Conservation (phyloP, 2,888 invertebrate species). For the Parnassius mnemosyne region DNA sequence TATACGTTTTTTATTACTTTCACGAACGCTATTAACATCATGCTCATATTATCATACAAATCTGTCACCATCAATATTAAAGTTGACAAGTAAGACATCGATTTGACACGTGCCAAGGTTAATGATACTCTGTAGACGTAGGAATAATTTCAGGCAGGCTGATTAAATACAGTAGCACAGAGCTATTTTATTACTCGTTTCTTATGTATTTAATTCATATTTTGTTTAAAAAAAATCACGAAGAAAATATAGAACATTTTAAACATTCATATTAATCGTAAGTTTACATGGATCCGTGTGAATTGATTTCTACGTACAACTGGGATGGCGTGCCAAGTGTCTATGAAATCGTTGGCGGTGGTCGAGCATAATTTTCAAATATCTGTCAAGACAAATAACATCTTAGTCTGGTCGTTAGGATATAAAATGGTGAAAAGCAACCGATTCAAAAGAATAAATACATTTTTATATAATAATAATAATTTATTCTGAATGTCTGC, state of each 20-base stretch:
- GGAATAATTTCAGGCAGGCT: neutral
- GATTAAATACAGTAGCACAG: neutral
- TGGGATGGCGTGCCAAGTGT: slow-evolving; percentile 20
- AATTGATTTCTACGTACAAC: slow-evolving; percentile 21
- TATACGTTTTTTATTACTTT: slow-evolving; percentile 6
- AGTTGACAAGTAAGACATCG: slow-evolving; percentile 4
- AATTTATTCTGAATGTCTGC: too few species aligned
- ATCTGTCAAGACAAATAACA: slow-evolving; percentile 17
- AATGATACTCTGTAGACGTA: neutral
- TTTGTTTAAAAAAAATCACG: neutral
- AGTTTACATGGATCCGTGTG: slow-evolving; percentile 8
- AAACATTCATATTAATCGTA: slow-evolving; percentile 3
- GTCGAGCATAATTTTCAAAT: slow-evolving; percentile 24
- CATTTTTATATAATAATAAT: too few species aligned
- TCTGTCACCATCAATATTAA: slow-evolving; percentile 5
- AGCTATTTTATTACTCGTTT: neutral
- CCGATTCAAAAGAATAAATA: too few species aligned
- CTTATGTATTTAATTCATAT: neutral
- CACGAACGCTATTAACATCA: neutral
- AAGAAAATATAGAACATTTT: too few species aligned
- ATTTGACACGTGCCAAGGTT: neutral
- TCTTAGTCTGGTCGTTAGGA: slow-evolving; percentile 1
- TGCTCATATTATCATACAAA: slow-evolving; percentile 11
- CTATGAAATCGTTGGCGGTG: slow-evolving; percentile 22
- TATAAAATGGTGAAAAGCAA: slow-evolving; percentile 13